Conservation (phyloP, 2,113 vertebrate species). For the Paramisgurnus dabryanus region DNA sequence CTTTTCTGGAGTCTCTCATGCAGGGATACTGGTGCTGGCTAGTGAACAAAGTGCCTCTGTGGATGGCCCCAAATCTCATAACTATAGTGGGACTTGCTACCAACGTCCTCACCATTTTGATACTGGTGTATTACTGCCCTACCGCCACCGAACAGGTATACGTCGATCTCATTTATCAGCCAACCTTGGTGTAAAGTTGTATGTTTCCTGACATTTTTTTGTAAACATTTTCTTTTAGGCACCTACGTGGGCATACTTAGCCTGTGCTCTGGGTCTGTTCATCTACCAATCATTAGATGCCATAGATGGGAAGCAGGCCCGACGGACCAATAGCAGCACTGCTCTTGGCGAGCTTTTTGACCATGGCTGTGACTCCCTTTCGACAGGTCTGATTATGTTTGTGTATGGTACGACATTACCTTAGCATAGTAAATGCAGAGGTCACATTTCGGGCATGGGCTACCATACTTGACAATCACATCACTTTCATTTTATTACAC, state of each 20-base stretch:
- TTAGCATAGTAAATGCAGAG: too few relatives aligned
- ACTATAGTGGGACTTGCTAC: constrained; percentile 83
- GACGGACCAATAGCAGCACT: constrained; percentile 86
- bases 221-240: constrained; percentile 67
- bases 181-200: background rate
- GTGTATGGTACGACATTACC: too few relatives aligned
- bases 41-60: constrained; percentile 80
- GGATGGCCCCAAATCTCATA: constrained; percentile 89
- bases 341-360: constrained; percentile 89
- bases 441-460: too few relatives aligned
- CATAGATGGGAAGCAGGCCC: constrained; percentile 88
- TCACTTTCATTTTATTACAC: too few relatives aligned
- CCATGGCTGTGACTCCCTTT: constrained; percentile 89
- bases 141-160: constrained; percentile 88
- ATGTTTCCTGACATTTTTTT: background rate
- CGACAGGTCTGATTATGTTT: constrained; percentile 76
- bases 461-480: too few relatives aligned
- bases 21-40: constrained; percentile 89
- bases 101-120: constrained; percentile 84
- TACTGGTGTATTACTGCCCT: constrained; percentile 84
- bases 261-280: constrained; percentile 85
- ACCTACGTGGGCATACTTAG: constrained; percentile 84
- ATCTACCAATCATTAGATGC: constrained; percentile 90
- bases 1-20: constrained; percentile 85
- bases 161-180: background rate